phyloP scores from a whole-genome alignment of 2,113 vertebrate genomes.

The Danionella cerebrum region DNA sequence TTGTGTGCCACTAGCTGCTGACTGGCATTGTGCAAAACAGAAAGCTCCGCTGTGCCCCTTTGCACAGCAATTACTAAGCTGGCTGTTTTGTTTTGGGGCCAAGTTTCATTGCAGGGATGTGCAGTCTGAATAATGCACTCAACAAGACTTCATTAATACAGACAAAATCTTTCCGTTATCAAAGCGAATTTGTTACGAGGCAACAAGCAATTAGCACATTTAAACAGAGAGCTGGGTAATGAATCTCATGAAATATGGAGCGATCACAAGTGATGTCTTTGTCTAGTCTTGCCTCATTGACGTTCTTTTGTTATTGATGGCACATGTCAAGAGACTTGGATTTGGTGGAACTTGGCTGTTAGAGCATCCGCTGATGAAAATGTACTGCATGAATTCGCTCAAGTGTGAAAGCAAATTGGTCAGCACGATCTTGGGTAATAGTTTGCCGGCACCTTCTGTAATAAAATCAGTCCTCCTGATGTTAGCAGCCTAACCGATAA shows the following conservation, averaged over 20 bases:
- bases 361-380: not conserved
- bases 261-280: constrained; percentile 39
- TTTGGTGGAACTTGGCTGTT: not conserved
- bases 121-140: constrained; percentile 26
- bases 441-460: constrained; percentile 38
- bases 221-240: constrained; percentile 51
- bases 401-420: constrained; percentile 52
- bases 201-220: constrained; percentile 52
- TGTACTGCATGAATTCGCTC: not conserved
- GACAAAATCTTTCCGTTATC: constrained; percentile 47
- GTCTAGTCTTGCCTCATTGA: constrained; percentile 43
- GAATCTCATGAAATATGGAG: constrained; percentile 48
- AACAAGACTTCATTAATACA: constrained; percentile 31
- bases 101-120: constrained; percentile 33
- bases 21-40: constrained; percentile 42
- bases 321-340: not conserved
- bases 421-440: constrained; percentile 46
- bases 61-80: constrained; percentile 34
- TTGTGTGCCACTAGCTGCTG: constrained; percentile 42
- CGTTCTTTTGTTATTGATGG: constrained; percentile 5
- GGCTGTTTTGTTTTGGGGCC: constrained; percentile 30
- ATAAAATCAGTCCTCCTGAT: constrained; percentile 3
- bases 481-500: not conserved
- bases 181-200: constrained; percentile 48
- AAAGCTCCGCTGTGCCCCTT: constrained; percentile 32